Conservation (phyloP, 2,113 vertebrate species). For the Chaenocephalus aceratus region DNA sequence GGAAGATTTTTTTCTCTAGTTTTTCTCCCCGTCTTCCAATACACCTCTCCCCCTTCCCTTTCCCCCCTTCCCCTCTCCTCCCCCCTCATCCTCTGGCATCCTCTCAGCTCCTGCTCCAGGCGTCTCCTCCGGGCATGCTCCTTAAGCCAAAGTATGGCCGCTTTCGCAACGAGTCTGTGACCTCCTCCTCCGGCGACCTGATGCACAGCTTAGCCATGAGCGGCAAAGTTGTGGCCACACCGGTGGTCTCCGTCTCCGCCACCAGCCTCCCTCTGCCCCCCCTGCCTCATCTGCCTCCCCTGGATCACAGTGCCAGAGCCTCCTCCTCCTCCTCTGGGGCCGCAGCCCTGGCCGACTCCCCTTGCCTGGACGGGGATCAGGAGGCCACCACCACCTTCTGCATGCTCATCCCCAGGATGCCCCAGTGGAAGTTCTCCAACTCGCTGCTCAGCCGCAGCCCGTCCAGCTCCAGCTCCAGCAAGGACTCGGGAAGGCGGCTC, state of each 20-base stretch:
- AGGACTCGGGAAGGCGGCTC: slow-evolving; percentile 81
- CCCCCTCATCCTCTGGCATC: slow-evolving; percentile 63
- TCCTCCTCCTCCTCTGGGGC: slow-evolving; percentile 78
- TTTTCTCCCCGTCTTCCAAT: slow-evolving; percentile 53
- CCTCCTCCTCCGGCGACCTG: slow-evolving; percentile 86
- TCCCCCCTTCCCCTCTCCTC: slow-evolving; percentile 41
- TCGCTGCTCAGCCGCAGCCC: slow-evolving; percentile 90
- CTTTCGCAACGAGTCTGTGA: slow-evolving; percentile 90
- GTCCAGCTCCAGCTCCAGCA: slow-evolving; percentile 85
- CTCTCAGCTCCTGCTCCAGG: slow-evolving; percentile 70
- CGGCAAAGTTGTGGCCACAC: slow-evolving; percentile 85
- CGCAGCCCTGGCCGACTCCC: slow-evolving; percentile 82
- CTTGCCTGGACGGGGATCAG: slow-evolving; percentile 86
- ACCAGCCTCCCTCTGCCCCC: slow-evolving; percentile 80
- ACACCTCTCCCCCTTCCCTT: slow-evolving; percentile 41
- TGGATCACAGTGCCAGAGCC: slow-evolving; percentile 73
- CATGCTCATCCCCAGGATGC: slow-evolving; percentile 93
- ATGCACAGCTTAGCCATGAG: slow-evolving; percentile 89
- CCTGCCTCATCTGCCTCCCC: slow-evolving; percentile 75
- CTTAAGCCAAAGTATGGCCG: slow-evolving; percentile 92
- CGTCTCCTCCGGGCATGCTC: slow-evolving; percentile 88
- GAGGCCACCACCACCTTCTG: slow-evolving; percentile 93
- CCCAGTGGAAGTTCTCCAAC: slow-evolving; percentile 94
- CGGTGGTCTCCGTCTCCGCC: slow-evolving; percentile 80
- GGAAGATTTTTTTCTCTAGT: slow-evolving; percentile 59